Percentiles rank a stretch among this genome's conserved stretches.
phyloP scores from a whole-genome alignment of 2,797 vertebrate genomes.

The Sus cebifrons region DNA sequence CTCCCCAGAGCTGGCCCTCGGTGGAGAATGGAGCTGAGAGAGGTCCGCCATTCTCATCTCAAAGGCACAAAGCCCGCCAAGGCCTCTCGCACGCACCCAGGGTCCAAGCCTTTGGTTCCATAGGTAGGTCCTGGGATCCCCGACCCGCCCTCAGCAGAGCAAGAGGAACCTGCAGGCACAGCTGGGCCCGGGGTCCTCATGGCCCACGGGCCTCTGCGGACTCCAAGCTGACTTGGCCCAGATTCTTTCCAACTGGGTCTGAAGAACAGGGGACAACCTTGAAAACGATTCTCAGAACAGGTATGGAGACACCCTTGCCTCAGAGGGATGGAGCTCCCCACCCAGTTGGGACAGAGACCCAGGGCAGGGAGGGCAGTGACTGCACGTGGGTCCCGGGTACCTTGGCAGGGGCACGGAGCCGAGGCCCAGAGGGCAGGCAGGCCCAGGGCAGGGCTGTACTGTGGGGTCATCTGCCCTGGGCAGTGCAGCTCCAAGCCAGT shows the following conservation, averaged over 20 bases:
- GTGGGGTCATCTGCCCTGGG: neutral
- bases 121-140: neutral
- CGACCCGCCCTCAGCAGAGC: neutral
- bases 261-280: neutral
- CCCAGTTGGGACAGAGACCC: neutral
- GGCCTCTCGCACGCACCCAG: too few relatives aligned
- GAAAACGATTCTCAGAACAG: neutral
- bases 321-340: neutral
- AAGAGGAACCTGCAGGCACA: neutral
- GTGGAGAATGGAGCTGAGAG: neutral
- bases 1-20: neutral
- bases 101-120: neutral
- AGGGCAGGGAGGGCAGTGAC: neutral
- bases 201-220: neutral
- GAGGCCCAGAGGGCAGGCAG: neutral
- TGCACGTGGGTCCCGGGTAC: neutral
- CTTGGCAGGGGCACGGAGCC: accelerated
- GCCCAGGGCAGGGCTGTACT: neutral
- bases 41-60: neutral
- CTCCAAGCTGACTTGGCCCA: neutral
- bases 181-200: neutral
- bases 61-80: neutral
- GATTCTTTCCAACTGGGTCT: neutral
- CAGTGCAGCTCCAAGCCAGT: too few relatives aligned
- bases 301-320: neutral